phyloP scores from a whole-genome alignment of 2,797 vertebrate genomes.

The Heteromormyrus szaboi region DNA sequence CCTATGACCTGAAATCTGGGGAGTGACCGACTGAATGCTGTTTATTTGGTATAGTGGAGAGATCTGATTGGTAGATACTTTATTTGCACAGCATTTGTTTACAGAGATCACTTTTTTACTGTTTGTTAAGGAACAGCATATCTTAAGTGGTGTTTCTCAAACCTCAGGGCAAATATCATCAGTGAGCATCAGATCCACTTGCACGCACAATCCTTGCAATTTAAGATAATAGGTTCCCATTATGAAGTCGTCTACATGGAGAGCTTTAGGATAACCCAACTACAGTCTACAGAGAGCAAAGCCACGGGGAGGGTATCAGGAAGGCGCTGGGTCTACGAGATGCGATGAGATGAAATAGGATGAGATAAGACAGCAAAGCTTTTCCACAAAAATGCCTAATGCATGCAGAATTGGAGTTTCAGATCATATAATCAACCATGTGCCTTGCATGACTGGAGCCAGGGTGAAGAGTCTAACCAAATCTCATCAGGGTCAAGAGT shows the following conservation, averaged over 20 bases:
- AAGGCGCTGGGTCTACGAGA: neutral
- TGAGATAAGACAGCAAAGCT: neutral
- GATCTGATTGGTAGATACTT: neutral
- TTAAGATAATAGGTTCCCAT: conserved; percentile 2
- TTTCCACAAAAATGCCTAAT: neutral
- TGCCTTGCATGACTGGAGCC: neutral
- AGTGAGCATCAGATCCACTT: neutral
- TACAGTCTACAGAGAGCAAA: neutral
- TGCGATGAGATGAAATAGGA: neutral
- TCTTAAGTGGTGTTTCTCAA: neutral
- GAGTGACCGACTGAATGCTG: neutral
- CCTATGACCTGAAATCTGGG: neutral
- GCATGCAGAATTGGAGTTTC: neutral
- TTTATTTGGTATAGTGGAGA: neutral
- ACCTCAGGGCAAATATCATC: neutral
- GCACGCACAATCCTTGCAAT: neutral
- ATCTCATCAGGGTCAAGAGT: neutral
- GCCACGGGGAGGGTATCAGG: neutral
- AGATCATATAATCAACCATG: neutral
- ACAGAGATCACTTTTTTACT: neutral
- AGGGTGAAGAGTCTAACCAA: neutral
- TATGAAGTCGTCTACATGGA: neutral
- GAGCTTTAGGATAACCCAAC: neutral
- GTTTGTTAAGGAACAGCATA: neutral
- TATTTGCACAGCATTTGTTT: neutral